These are phyloP conservation scores for Invenusta paracnida DNA, from an alignment of 2,888 invertebrate species.

Conservation along the genomic window DNA sequence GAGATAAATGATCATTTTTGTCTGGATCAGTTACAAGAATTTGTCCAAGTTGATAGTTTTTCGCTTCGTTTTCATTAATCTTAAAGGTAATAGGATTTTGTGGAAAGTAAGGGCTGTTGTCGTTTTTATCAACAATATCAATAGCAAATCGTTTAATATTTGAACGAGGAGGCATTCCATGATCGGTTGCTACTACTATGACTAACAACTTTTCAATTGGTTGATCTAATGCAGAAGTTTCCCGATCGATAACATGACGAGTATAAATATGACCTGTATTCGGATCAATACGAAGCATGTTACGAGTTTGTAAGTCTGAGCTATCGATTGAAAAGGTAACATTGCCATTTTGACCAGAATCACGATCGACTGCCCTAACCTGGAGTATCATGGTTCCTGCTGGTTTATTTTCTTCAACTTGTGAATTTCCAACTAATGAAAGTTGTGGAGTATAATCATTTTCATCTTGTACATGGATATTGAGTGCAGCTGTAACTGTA, in stretches of 20 bases:
- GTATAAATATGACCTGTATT: background rate
- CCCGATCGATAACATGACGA: background rate
- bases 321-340: slow-evolving; percentile 1
- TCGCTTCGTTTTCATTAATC: slow-evolving; percentile 9
- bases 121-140: slow-evolving; percentile 16
- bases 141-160: slow-evolving; percentile 1
- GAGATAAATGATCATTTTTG: background rate
- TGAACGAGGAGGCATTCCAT: slow-evolving; percentile 13
- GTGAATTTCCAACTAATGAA: background rate
- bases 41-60: background rate
- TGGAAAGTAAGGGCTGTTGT: slow-evolving; percentile 15
- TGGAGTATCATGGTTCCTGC: background rate
- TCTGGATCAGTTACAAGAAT: slow-evolving; percentile 24
- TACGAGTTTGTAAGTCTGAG: background rate
- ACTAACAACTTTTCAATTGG: background rate
- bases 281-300: background rate
- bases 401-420: slow-evolving; percentile 20
- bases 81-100: background rate
- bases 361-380: background rate
- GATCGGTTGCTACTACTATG: background rate
- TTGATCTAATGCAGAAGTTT: background rate
- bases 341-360: background rate
- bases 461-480: slow-evolving; percentile 13
- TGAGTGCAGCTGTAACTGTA: background rate
- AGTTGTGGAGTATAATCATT: slow-evolving; percentile 32